These are phyloP conservation scores for Anniella stebbinsi DNA, from an alignment of 2,797 vertebrate species.

Conservation along the genomic window DNA sequence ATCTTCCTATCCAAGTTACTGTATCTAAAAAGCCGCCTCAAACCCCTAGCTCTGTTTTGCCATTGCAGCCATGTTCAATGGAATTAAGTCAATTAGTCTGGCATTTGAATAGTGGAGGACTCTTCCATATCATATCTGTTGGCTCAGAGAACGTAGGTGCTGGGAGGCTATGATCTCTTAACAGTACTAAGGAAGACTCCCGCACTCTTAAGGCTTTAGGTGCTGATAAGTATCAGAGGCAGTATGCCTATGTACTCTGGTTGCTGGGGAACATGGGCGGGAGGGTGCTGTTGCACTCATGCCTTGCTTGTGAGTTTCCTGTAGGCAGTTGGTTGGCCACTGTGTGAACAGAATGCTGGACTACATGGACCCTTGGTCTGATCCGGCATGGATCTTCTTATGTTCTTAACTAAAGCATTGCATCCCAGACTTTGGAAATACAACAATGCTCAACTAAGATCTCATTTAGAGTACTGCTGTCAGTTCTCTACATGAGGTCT, in stretches of 20 bases:
- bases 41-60: background rate
- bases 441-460: background rate
- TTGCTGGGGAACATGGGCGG: too few species aligned
- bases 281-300: too few species aligned
- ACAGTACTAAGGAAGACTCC: background rate
- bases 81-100: background rate
- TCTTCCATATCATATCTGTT: background rate
- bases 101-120: background rate
- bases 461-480: background rate
- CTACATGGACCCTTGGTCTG: too few species aligned
- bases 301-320: too few species aligned
- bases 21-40: conserved; percentile 29
- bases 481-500: too few species aligned
- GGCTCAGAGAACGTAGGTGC: background rate
- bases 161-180: background rate
- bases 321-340: too few species aligned
- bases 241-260: too few species aligned
- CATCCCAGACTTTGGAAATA: background rate
- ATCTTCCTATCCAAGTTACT: conserved; percentile 63
- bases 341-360: too few species aligned
- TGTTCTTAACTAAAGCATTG: too few species aligned
- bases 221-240: background rate
- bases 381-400: too few species aligned
- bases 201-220: background rate
- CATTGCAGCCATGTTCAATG: background rate